Evolutionary conservation across 2,888 invertebrate genomes (phyloP).

Genomic region (Callyntrura sp.): DNA sequence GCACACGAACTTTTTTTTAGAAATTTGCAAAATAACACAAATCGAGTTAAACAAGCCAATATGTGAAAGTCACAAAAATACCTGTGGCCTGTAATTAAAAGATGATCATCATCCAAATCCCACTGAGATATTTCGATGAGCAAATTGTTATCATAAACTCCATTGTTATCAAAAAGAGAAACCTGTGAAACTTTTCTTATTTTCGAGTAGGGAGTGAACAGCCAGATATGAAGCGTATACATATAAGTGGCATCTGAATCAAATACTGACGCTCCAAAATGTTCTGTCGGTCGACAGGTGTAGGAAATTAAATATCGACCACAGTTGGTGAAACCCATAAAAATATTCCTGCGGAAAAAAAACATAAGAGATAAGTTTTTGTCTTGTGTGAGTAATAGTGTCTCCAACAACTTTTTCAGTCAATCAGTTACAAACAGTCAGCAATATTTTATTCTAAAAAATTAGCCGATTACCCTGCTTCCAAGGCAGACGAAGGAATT

Average conservation of each 20-base stretch:
- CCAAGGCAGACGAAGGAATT: slow-evolving; percentile 81
- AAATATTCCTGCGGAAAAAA: slow-evolving; percentile 90
- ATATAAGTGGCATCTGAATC: slow-evolving; percentile 86
- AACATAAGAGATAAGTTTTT: neutral
- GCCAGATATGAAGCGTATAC: slow-evolving; percentile 90
- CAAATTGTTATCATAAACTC: slow-evolving; percentile 86
- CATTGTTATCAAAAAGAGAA: slow-evolving; percentile 87
- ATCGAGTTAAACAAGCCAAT: no score
- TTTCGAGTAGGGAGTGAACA: slow-evolving; percentile 87
- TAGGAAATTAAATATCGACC: slow-evolving; percentile 97
- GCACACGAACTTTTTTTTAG: no score
- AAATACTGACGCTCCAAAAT: slow-evolving; percentile 86
- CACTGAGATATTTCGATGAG: slow-evolving; percentile 90
- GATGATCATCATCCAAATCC: slow-evolving; percentile 89
- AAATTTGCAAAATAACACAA: no score
- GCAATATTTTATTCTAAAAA: neutral
- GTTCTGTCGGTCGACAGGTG: slow-evolving; percentile 87
- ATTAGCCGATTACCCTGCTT: slow-evolving; percentile 81
- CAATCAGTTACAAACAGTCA: no score
- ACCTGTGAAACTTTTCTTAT: slow-evolving; percentile 88
- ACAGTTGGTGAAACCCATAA: slow-evolving; percentile 98
- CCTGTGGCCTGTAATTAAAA: slow-evolving; percentile 90
- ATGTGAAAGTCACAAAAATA: neutral
- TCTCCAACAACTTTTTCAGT: neutral
- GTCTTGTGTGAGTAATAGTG: neutral